phyloP scores from a whole-genome alignment of 1,140 invertebrate species.

The Drosophila virilis region DNA sequence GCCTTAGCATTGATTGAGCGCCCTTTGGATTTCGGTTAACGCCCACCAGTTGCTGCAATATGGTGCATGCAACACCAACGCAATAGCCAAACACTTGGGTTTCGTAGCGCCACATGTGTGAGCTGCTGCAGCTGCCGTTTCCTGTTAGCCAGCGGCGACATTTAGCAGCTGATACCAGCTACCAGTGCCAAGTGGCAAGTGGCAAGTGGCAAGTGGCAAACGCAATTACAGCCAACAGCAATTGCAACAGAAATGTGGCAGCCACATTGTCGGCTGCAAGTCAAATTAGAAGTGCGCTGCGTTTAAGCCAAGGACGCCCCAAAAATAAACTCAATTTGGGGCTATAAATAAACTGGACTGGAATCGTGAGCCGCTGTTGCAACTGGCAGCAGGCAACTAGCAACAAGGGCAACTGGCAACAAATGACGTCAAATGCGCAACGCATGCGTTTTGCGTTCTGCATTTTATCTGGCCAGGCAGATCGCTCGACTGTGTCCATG shows the following conservation, averaged over 20 bases:
- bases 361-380: slow-evolving; percentile 23
- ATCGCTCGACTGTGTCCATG: slow-evolving; percentile 40
- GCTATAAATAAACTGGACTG: slow-evolving; percentile 45
- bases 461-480: slow-evolving; percentile 36
- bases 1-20: slow-evolving; percentile 35
- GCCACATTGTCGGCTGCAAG: slow-evolving; percentile 15
- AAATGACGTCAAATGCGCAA: slow-evolving; percentile 52
- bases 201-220: slow-evolving; percentile 1
- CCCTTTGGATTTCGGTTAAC: slow-evolving; percentile 14
- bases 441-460: slow-evolving; percentile 32
- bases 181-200: slow-evolving; percentile 14
- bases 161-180: slow-evolving; percentile 42
- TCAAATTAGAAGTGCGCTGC: slow-evolving; percentile 41
- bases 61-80: slow-evolving; percentile 11
- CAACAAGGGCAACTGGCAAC: slow-evolving; percentile 1
- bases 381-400: slow-evolving; percentile 5
- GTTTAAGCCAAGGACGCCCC: slow-evolving; percentile 41
- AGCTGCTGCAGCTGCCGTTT: slow-evolving; percentile 28
- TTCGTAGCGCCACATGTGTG: slow-evolving; percentile 36
- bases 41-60: slow-evolving; percentile 13
- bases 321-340: slow-evolving; percentile 48
- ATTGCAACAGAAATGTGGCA: slow-evolving; percentile 24
- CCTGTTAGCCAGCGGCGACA: slow-evolving; percentile 34
- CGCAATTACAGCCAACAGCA: slow-evolving; percentile 14
- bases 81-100: not conserved